Percentiles rank a stretch among this genome's conserved stretches.
Evolutionary conservation across 2,888 invertebrate genomes (phyloP).

Genomic region (Drosophila hawaiiensis): DNA sequence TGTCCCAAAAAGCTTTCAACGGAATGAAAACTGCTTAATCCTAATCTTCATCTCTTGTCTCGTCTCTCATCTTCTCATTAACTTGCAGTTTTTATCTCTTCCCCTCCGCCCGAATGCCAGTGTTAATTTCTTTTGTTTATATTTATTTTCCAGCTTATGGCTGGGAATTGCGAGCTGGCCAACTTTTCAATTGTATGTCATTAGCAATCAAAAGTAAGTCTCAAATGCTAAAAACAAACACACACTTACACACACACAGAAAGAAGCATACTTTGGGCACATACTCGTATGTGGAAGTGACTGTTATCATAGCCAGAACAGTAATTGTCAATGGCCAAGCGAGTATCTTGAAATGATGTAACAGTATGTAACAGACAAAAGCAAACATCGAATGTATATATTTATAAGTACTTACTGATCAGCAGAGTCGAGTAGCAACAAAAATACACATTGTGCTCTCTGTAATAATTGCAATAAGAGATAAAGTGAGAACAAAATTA

Average conservation of each 20-base stretch:
- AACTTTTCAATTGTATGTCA: slow-evolving; percentile 54
- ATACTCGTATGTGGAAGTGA: slow-evolving; percentile 55
- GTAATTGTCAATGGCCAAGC: background rate
- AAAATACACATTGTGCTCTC: background rate
- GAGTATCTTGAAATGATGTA: background rate
- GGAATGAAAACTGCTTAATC: background rate
- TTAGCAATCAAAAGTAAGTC: slow-evolving; percentile 36
- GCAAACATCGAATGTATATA: background rate
- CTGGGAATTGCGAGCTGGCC: slow-evolving; percentile 25
- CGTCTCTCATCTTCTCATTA: background rate
- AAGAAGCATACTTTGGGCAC: slow-evolving; percentile 24
- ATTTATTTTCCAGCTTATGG: slow-evolving; percentile 39
- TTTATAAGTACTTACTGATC: background rate
- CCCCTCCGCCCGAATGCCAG: background rate
- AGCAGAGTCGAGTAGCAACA: background rate
- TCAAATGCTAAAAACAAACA: slow-evolving; percentile 52
- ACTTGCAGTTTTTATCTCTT: background rate
- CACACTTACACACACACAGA: slow-evolving; percentile 15
- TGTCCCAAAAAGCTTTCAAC: background rate
- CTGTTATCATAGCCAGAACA: background rate
- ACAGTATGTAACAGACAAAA: background rate
- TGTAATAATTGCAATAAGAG: background rate
- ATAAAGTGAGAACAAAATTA: background rate
- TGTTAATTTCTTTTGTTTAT: slow-evolving; percentile 14
- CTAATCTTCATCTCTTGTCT: background rate